Base-by-base conservation (phyloP, 2,113 vertebrate genomes). In the Neotoma lepida region DNA sequence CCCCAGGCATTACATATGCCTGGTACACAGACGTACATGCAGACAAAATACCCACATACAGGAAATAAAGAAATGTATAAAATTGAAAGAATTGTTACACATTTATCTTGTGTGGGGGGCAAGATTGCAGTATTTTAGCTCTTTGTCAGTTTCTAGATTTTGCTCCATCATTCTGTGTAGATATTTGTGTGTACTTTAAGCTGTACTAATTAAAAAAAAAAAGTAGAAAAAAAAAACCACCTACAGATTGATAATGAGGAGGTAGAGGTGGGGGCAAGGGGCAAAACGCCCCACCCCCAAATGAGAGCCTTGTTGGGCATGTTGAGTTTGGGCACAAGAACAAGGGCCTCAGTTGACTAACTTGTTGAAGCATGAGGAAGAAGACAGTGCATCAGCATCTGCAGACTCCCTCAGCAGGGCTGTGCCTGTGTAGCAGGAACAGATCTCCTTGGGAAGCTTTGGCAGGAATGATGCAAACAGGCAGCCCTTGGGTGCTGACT, bases 241-340 rank as follows among this genome's bases (percentile, higher is more conserved):
- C 33, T 35, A 44, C 30, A 63, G 20, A 49, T 28, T 87, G 87
- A 14, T 18, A 41, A 26, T 35, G 66, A 35, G 17, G 12, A 22
- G 9, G 17, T 0, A 35, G 24, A 35, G 14, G 2, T 18, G 3
- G 33, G 20, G 33, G 2, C 9, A 28, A 28, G 35, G 28, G 9
- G 12, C 7, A 49, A 64, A 90, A 22, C 35, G 3, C 28, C 20
- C 93, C 58, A 12, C 71, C 20, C 20, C 46, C 8, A 35, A 4
- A 17, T 10, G 54, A 73, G 39, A 28, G 73, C 68, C n/a, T 46
- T 46, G 8, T 15, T 44, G 56, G 73, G 28, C 22, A 30, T 49
- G 20, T 89, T 20, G 49, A 61, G 26, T 80, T 78, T 73, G 30
- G 63, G 88, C 12, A 39, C 49, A 88, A 44, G 70, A 88, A 3